These are phyloP conservation scores for Pristionchus arcanus DNA, from an alignment of 2,888 invertebrate genomes.

Conservation along the genomic window DNA sequence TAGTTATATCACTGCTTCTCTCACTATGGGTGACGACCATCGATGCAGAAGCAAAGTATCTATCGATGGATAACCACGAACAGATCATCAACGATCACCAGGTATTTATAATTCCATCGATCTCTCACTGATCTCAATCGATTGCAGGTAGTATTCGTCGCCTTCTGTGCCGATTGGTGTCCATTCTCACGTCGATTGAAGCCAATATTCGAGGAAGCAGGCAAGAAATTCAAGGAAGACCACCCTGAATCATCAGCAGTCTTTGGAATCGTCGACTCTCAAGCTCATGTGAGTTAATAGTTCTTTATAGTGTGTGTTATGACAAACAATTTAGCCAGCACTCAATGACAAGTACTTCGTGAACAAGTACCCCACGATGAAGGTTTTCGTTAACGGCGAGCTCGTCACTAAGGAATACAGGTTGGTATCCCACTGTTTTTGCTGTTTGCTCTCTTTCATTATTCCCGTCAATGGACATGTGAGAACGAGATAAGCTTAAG, in stretches of 20 bases:
- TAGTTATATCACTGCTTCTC: conserved; percentile 47
- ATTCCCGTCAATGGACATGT: background rate
- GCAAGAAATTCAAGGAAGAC: conserved; percentile 82
- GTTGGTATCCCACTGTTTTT: conserved; percentile 57
- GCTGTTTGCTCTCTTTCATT: background rate
- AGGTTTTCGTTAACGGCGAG: conserved; percentile 86
- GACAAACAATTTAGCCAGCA: conserved; percentile 78
- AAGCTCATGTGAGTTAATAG: conserved; percentile 64
- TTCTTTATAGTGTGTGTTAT: background rate
- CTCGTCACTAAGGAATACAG: conserved; percentile 81
- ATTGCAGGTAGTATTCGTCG: conserved; percentile 91
- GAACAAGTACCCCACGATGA: conserved; percentile 97
- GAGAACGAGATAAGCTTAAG: conserved; percentile 28
- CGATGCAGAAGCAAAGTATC: conserved; percentile 61
- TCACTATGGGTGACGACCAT: conserved; percentile 52
- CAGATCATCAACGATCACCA: conserved; percentile 72
- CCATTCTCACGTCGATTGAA: conserved; percentile 96
- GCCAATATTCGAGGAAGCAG: conserved; percentile 97
- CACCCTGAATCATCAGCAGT: conserved; percentile 67
- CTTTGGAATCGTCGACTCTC: conserved; percentile 78
- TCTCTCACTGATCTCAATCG: background rate
- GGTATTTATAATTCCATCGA: conserved; percentile 59
- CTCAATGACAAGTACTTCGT: conserved; percentile 96
- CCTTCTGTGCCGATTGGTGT: conserved; percentile 99
- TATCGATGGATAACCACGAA: conserved; percentile 74